A percentile compares a stretch with the other conserved stretches of the same genome.
phyloP scores from a whole-genome alignment of 2,113 vertebrate genomes.

The Paradisaea rubra region DNA sequence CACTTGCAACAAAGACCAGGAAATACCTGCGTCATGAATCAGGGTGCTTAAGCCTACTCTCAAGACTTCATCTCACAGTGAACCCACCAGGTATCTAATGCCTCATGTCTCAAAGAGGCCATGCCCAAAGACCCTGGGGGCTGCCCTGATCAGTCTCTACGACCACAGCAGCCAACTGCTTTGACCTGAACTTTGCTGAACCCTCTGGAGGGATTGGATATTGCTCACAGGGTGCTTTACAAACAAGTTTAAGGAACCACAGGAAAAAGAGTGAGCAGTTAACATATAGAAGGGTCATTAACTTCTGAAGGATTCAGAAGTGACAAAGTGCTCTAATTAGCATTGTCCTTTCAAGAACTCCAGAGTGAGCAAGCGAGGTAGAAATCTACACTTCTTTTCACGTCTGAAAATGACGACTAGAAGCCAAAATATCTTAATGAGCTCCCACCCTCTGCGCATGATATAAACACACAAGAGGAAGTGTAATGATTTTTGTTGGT shows the following conservation, averaged over 20 bases:
- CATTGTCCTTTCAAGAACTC: background rate
- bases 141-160: background rate
- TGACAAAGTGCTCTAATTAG: background rate
- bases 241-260: background rate
- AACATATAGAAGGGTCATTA: background rate
- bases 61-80: background rate
- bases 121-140: background rate
- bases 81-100: background rate
- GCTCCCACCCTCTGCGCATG: background rate
- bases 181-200: background rate
- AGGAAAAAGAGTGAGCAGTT: background rate
- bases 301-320: background rate
- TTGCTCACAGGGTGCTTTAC: background rate
- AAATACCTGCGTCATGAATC: background rate
- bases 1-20: background rate
- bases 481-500: background rate
- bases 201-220: background rate
- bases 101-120: background rate
- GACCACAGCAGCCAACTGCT: background rate
- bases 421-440: background rate
- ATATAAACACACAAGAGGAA: background rate
- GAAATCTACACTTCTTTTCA: background rate
- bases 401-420: background rate
- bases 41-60: background rate
- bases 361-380: background rate